Base-by-base conservation (phyloP, 1,140 invertebrate species). In the Drosophila nikananu region DNA sequence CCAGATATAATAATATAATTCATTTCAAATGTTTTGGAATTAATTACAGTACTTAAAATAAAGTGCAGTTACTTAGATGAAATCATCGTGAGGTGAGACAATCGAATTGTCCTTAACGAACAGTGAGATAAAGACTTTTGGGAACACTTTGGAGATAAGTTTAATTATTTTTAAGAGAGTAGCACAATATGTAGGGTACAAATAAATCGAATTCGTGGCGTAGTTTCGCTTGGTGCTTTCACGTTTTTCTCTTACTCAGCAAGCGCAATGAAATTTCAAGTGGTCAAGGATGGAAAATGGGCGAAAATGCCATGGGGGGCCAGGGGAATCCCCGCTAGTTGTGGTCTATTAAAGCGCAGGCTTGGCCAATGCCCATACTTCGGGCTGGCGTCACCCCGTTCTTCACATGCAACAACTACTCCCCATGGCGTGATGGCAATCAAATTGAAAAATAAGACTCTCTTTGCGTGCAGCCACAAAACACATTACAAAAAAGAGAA, bases 221-320 rank as follows among this genome's bases (percentile, higher is more conserved):
- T 23, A 32, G 51, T 52, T 52, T 9, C 17, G n/a, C n/a, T 15
- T 6, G 8, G 17, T n/a, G 23, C 27, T 52, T 52, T 46, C 25
- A 25, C 55, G 13, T 65, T 35, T 46, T 72, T 32, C 39, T 27
- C 61, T 44, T 48, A 37, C 62, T 64, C 46, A 59, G 74, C 73
- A 63, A 74, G 66, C 64, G 81, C 79, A 86, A 71, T 83, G 75
- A 82, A 83, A 82, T 83, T 87, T 72, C 65, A 71, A 86, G 83
- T 77, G 80, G 27, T 61, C 49, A 55, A 74, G 71, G 68, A 61
- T 73, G 68, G 66, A 17, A 72, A 68, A 48, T 63, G 66, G 37
- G 44, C 44, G 13, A 41, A 72, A 49, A 48, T 2, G 5, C 49
- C 49, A n/a, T 1, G 3, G 48, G 3, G 15, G 23, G 5, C 1